Conservation (phyloP, 2,113 vertebrate genomes). For the Colaptes auratus region DNA sequence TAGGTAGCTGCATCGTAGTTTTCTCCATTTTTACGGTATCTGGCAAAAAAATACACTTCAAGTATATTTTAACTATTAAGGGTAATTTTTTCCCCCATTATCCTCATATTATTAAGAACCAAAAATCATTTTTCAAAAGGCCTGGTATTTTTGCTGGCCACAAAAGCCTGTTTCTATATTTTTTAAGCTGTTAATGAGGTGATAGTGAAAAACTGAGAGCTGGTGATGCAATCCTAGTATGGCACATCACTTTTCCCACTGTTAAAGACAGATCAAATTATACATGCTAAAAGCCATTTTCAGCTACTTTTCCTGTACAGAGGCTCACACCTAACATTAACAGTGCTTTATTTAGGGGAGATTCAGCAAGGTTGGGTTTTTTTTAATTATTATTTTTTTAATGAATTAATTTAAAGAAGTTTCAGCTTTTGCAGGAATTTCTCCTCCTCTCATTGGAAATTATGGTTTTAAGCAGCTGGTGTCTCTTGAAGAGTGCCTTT, state of each 20-base stretch:
- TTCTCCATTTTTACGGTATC: background rate
- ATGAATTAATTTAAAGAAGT: background rate
- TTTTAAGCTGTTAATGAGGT: background rate
- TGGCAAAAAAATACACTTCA: conserved; percentile 4
- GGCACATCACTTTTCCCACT: background rate
- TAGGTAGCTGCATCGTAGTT: background rate
- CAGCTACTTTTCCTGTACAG: no score
- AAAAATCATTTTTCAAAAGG: background rate
- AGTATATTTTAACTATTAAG: background rate
- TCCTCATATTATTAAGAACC: background rate
- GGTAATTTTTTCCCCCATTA: background rate
- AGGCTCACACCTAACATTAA: background rate
- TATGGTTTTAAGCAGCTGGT: background rate
- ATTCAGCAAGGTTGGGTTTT: background rate
- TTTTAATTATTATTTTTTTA: no score
- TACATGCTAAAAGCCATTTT: background rate
- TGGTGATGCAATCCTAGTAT: background rate
- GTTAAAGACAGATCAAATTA: background rate
- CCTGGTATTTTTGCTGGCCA: background rate
- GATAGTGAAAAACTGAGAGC: background rate
- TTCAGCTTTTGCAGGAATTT: background rate
- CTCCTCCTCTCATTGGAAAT: background rate
- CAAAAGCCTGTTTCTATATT: background rate
- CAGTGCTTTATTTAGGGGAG: background rate
- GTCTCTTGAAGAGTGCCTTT: background rate